Conservation (phyloP, 2,797 vertebrate species). For the Notolepis coatsorum region DNA sequence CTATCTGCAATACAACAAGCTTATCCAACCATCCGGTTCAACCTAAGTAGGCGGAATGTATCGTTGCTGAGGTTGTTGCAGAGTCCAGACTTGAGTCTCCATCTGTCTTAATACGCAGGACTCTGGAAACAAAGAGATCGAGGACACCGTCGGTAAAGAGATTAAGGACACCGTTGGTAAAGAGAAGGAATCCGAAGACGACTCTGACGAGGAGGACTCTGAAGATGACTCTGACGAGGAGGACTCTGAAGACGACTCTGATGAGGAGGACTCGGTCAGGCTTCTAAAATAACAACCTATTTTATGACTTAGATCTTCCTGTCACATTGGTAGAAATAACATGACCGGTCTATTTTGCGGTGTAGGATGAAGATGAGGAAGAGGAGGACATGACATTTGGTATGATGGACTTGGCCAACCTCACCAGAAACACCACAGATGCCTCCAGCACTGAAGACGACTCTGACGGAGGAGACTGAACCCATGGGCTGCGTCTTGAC, state of each 20-base stretch:
- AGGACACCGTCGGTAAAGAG: slow-evolving; percentile 43
- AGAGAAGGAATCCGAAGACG: neutral
- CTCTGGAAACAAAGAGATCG: slow-evolving; percentile 66
- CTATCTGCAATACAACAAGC: too few relatives aligned
- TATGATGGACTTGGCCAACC: slow-evolving; percentile 1
- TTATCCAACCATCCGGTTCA: neutral
- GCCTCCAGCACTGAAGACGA: neutral
- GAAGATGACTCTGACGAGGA: neutral
- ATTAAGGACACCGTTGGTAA: slow-evolving; percentile 41
- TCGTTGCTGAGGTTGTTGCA: neutral
- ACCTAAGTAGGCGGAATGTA: slow-evolving; percentile 5
- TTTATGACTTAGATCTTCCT: neutral
- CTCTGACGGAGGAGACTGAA: neutral
- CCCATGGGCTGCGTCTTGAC: too few relatives aligned
- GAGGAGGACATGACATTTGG: neutral
- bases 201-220: slow-evolving; percentile 24
- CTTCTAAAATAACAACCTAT: neutral
- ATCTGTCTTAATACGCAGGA: slow-evolving; percentile 50
- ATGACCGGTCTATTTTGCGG: neutral
- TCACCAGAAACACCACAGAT: neutral
- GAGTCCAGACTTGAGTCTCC: neutral
- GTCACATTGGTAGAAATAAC: neutral
- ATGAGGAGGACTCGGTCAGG: neutral
- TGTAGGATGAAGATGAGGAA: too few relatives aligned
- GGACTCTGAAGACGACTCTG: neutral